phyloP scores from a whole-genome alignment of 37 sponge, comb jelly and placozoan genomes.

The Cladorhizidae sp. region DNA sequence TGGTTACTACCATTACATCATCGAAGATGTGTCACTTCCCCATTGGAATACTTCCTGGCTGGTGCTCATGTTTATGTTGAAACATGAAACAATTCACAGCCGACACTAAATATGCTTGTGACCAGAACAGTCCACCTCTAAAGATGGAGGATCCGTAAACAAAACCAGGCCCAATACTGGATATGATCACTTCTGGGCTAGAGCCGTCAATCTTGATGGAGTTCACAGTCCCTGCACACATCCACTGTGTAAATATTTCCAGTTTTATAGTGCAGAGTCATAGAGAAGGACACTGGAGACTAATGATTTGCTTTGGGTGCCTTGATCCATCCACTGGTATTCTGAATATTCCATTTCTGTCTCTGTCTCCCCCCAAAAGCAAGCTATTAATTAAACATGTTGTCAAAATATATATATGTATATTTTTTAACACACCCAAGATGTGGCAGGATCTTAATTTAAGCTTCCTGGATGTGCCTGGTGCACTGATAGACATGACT shows the following conservation, averaged over 20 bases:
- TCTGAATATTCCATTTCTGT: neutral
- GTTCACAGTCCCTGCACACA: neutral
- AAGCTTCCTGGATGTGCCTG: neutral
- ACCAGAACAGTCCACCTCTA: neutral
- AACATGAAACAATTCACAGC: neutral
- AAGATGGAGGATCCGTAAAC: neutral
- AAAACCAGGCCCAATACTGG: neutral
- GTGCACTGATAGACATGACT: neutral
- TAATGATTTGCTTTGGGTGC: neutral
- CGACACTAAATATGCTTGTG: neutral
- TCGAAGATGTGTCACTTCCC: neutral
- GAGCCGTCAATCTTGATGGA: conserved; percentile 9
- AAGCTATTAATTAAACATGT: conserved; percentile 7
- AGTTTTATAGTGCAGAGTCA: neutral
- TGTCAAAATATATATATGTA: too few species aligned
- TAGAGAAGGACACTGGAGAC: neutral
- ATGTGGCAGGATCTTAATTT: conserved; percentile 14
- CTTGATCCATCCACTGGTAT: conserved; percentile 4
- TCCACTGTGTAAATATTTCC: neutral
- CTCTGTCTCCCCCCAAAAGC: neutral
- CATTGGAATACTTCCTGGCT: neutral
- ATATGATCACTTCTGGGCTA: neutral
- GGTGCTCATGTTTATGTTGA: neutral
- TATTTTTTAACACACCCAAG: conserved; percentile 31
- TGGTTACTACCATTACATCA: neutral